A percentile compares a stretch with the other conserved stretches of the same genome.
Conservation (phyloP, 2,888 invertebrate genomes). For the Parascotia fuliginaria region DNA sequence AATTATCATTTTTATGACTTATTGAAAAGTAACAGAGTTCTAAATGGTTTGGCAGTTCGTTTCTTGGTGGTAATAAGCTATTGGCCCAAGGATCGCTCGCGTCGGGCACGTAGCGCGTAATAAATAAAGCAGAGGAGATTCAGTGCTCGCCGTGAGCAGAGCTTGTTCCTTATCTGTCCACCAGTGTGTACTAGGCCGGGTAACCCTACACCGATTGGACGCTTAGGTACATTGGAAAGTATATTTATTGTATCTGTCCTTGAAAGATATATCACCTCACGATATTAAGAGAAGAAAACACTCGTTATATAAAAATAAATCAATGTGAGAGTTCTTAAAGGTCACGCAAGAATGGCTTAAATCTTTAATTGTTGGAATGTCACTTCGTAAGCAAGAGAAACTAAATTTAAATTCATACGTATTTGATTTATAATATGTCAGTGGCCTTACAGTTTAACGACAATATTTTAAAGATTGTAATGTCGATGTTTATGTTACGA, state of each 20-base stretch:
- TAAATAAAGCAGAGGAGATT: constrained; percentile 77
- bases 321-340: background rate
- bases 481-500: constrained; percentile 43
- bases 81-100: constrained; percentile 63
- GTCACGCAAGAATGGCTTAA: background rate
- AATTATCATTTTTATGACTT: background rate
- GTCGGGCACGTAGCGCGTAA: constrained; percentile 76
- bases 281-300: background rate
- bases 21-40: constrained; percentile 10
- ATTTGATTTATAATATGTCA: constrained; percentile 10
- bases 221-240: constrained; percentile 52
- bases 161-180: constrained; percentile 74
- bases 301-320: constrained; percentile 1
- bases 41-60: constrained; percentile 35
- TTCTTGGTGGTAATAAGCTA: constrained; percentile 37
- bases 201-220: constrained; percentile 66
- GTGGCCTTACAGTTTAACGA: constrained; percentile 12
- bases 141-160: constrained; percentile 68
- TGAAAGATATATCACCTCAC: constrained; percentile 12
- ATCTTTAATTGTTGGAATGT: constrained; percentile 6
- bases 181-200: constrained; percentile 62
- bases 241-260: constrained; percentile 42
- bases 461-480: constrained; percentile 29
- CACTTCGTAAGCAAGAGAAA: background rate
- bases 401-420: constrained; percentile 7